Percentiles rank a stretch among this genome's conserved stretches.
phyloP scores from a whole-genome alignment of 2,797 vertebrate species.

The Mormyrops attenuatus region DNA sequence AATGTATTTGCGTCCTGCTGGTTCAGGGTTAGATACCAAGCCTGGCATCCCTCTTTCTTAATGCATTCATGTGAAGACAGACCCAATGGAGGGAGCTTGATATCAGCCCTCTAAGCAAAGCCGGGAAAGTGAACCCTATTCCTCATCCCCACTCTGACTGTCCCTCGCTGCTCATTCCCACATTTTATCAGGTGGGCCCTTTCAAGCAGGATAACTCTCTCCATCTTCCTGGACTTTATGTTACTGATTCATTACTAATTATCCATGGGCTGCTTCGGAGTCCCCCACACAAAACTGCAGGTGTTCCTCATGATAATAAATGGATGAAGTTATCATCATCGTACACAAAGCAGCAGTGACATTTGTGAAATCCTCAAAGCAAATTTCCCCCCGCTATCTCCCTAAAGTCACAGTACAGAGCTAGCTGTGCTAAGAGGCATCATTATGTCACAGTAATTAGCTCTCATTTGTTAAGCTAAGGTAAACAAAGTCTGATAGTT shows the following conservation, averaged over 20 bases:
- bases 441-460: constrained; percentile 70
- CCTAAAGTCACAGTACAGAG: constrained; percentile 41
- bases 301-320: constrained; percentile 75
- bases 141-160: constrained; percentile 7
- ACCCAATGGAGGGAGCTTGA: constrained; percentile 42
- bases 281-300: constrained; percentile 59
- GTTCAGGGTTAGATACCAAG: constrained; percentile 38
- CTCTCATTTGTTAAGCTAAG: constrained; percentile 67
- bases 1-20: constrained; percentile 40
- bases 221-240: constrained; percentile 37
- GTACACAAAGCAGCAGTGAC: constrained; percentile 66
- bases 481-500: constrained; percentile 63
- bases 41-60: constrained; percentile 44
- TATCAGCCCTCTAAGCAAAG: constrained; percentile 36
- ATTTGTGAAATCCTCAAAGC: constrained; percentile 74
- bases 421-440: constrained; percentile 54
- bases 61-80: constrained; percentile 39
- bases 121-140: background rate
- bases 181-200: constrained; percentile 19
- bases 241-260: constrained; percentile 56
- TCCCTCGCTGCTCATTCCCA: constrained; percentile 19
- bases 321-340: constrained; percentile 70
- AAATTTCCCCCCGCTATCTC: constrained; percentile 61
- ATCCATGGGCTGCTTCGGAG: constrained; percentile 43
- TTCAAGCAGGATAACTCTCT: constrained; percentile 28